Evolutionary conservation across 2,888 invertebrate species (phyloP), one percentile per base, ranked within the genome.

Genomic region (Crossocerus cetratus): DNA sequence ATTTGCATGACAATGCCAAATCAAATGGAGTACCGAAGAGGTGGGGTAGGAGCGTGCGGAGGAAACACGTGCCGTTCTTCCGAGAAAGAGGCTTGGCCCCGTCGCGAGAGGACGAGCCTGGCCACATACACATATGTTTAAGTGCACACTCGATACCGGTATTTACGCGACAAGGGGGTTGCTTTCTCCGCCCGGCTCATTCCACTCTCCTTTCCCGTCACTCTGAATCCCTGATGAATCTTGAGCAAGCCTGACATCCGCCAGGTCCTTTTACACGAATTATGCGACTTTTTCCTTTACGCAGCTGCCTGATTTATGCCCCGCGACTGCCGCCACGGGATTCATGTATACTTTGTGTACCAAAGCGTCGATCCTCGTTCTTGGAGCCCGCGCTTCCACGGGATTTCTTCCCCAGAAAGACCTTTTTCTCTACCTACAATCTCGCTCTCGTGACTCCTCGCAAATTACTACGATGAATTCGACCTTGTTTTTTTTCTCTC

Each of bases 1-100:
- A 86, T 85, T 86, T 86, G 85, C 85, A 85, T 85, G 78, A 85
- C 86, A 85, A 85, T 85, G 80, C 78, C 77, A 79, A 82, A 86
- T 83, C 83, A 80, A 83, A 76, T 69, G 64, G 67, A 55, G 65
- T 44, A 53, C 54, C 20, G 58, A 60, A 55, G 21, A 59, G 63
- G 22, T 8, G 23, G 42, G 43, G 44, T n/a, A 44, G 54, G 57
- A 54, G 64, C 61, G 20, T 23, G 57, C 49, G 61, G 45, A 21
- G 64, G 71, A 62, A 32, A 22, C 22, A 18, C 16, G 16, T 43
- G 44, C 22, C 43, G 58, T 18, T 23, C 69, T 80, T 77, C 74
- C 60, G 56, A 74, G 71, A 81, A 78, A 81, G 74, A 74, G 79
- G 74, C 79, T 78, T 74, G 76, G 76, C 64, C 61, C 59, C 23